Conservation (phyloP, 2,113 vertebrate genomes). For the Sylvia atricapilla region DNA sequence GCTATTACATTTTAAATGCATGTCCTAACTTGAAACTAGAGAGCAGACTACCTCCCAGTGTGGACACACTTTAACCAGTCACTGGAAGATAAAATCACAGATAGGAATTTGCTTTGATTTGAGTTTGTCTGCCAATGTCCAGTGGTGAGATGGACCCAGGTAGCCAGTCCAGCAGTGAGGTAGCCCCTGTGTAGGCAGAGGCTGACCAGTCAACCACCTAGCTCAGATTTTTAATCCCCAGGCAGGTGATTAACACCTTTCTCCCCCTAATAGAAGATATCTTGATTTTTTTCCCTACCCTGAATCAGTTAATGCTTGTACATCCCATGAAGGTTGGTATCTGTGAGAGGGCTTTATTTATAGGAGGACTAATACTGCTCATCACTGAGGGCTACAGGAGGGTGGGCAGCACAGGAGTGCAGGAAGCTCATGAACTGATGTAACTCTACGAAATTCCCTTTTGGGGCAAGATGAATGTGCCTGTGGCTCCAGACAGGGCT, state of each 20-base stretch:
- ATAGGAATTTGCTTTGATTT: background rate
- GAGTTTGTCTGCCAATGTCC: background rate
- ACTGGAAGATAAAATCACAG: background rate
- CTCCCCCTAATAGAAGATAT: background rate
- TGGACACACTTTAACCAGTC: background rate
- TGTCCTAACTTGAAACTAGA: background rate
- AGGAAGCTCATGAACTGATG: background rate
- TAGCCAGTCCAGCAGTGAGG: background rate
- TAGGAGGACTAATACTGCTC: background rate
- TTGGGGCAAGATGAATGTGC: background rate
- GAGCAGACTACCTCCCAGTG: background rate
- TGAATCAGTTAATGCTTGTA: background rate
- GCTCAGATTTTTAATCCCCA: background rate
- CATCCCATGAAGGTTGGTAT: background rate
- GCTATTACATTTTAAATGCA: background rate
- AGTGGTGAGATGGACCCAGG: background rate
- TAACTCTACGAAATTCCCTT: background rate
- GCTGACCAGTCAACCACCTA: background rate
- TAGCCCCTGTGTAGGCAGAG: background rate
- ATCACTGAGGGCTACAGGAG: background rate
- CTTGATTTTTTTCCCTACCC: background rate
- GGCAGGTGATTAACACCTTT: background rate
- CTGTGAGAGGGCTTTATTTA: background rate
- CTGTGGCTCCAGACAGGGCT: background rate
- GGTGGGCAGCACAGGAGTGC: background rate